A percentile compares a stretch with the other conserved stretches of the same genome.
Conservation (phyloP, 2,113 vertebrate species). For the Empidonax alnorum region DNA sequence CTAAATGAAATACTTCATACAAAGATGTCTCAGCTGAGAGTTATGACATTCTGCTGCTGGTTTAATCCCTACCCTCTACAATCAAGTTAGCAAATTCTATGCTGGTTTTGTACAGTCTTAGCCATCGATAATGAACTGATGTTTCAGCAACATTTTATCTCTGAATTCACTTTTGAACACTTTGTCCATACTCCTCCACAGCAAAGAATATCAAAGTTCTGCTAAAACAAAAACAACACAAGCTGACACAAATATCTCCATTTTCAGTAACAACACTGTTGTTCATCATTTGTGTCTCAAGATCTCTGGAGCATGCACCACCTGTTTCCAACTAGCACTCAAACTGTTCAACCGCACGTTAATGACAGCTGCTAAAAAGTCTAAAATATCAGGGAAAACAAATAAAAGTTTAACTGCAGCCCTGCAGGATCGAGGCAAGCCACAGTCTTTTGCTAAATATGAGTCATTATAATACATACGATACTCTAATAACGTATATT, state of each 20-base stretch:
- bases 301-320: constrained; percentile 64
- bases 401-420: constrained; percentile 36
- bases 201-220: background rate
- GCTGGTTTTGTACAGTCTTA: background rate
- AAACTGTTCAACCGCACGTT: constrained; percentile 70
- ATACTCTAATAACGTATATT: background rate
- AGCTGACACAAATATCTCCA: background rate
- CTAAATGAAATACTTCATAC: background rate
- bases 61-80: constrained; percentile 38
- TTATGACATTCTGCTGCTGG: background rate
- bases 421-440: background rate
- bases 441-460: constrained; percentile 19
- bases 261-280: constrained; percentile 61
- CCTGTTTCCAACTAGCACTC: constrained; percentile 73
- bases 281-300: constrained; percentile 49
- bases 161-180: background rate
- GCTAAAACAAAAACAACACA: background rate
- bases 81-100: background rate
- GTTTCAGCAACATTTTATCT: background rate
- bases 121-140: background rate
- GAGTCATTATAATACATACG: background rate
- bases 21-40: constrained; percentile 26
- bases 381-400: constrained; percentile 56
- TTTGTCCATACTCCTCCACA: background rate
- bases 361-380: constrained; percentile 76